phyloP scores from a whole-genome alignment of 2,797 vertebrate genomes.

The Hypotaenidia philippensis region DNA sequence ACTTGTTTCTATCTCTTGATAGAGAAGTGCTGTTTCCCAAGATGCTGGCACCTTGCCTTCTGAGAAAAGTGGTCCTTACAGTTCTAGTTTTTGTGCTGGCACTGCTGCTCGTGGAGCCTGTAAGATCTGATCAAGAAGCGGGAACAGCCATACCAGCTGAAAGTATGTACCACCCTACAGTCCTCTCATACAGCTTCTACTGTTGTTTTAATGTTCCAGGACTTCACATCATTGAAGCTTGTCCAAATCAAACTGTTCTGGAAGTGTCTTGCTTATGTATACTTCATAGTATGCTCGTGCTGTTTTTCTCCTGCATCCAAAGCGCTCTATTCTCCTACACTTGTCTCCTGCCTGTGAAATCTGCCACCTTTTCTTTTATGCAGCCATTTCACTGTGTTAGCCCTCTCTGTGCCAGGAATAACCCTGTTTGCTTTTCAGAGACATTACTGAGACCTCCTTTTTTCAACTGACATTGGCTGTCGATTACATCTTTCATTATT shows the following conservation, averaged over 20 bases:
- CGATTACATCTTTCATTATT: not conserved
- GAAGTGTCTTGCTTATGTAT: not conserved
- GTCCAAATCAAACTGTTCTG: not conserved
- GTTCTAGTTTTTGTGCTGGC: conserved; percentile 75
- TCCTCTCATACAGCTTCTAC: not conserved
- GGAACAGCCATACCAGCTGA: conserved; percentile 91
- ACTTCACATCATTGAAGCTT: not conserved
- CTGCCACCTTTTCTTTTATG: not conserved
- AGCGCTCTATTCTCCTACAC: not conserved
- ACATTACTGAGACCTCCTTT: not conserved
- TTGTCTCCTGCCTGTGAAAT: not conserved
- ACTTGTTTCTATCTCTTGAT: not conserved
- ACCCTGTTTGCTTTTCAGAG: not conserved
- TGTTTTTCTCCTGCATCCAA: not conserved
- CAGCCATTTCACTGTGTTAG: not conserved
- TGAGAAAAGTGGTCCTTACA: conserved; percentile 36
- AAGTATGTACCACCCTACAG: conserved; percentile 79
- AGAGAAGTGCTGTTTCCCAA: conserved; percentile 16
- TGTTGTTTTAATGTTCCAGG: not conserved
- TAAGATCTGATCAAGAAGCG: conserved; percentile 79
- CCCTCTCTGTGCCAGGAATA: not conserved
- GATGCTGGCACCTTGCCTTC: conserved; percentile 52
- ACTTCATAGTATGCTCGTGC: not conserved
- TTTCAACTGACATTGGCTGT: not conserved
- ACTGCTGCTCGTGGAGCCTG: conserved; percentile 74